Evolutionary conservation across 2,113 vertebrate genomes (phyloP).

Genomic region (Thymallus thymallus): DNA sequence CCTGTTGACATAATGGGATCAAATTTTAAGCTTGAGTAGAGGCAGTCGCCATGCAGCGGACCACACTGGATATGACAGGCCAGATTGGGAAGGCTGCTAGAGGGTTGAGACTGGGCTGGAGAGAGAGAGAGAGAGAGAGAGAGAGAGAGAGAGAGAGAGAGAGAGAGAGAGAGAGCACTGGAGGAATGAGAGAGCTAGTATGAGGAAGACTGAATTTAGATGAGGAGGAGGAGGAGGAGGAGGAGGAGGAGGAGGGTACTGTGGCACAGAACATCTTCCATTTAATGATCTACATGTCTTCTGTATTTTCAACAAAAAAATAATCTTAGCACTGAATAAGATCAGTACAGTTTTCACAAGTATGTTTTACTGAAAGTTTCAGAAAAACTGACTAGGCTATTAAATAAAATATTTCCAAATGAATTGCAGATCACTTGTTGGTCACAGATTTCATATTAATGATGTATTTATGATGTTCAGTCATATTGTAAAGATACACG

Average conservation of each 20-base stretch:
- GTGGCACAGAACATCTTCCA: constrained; percentile 50
- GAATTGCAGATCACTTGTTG: not conserved
- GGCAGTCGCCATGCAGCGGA: constrained; percentile 39
- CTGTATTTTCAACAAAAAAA: constrained; percentile 15
- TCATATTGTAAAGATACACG: not conserved
- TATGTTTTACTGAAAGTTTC: not conserved
- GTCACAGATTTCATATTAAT: not conserved
- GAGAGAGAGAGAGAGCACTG: too few relatives aligned
- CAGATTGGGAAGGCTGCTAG: constrained; percentile 50
- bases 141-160: not conserved
- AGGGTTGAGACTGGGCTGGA: constrained; percentile 9
- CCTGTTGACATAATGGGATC: constrained; percentile 72
- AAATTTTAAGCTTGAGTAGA: constrained; percentile 71
- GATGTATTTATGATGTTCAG: not conserved
- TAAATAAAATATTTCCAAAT: too few relatives aligned
- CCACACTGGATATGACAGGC: constrained; percentile 27
- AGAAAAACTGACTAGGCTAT: too few relatives aligned
- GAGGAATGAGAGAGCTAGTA: not conserved
- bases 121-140: not conserved
- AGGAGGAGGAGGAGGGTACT: constrained; percentile 41
- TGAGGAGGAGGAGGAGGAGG: not conserved
- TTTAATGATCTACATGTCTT: constrained; percentile 27
- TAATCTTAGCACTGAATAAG: not conserved
- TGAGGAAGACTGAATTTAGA: constrained; percentile 18
- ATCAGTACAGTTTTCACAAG: constrained; percentile 14